Evolutionary conservation across 2,113 vertebrate genomes (phyloP), one percentile per base, ranked within the genome.

Genomic region (Labeo catla): DNA sequence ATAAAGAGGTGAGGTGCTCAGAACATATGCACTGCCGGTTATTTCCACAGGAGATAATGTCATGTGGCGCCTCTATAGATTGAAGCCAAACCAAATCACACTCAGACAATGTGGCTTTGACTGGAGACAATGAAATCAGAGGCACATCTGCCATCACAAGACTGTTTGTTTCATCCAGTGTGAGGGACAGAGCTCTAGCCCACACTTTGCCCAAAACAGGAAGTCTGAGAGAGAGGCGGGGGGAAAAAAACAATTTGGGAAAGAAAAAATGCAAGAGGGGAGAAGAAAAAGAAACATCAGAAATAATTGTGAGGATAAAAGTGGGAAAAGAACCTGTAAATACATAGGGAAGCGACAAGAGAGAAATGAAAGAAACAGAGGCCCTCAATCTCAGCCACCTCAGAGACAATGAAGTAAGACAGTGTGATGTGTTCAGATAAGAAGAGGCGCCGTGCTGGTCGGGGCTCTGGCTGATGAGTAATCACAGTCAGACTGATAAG

Each of bases 341-440:
- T 21, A 57, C 4, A 13, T 8, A 52, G 45, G 19, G 34, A 36
- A 7, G 23, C 21, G 52, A 39, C 21, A 47, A 11, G 28, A 66
- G 16, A 49, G 13, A 45, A 68, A 49, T 66, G 4, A 50, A 65
- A 54, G 10, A 79, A 79, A 79, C 52, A 59, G 77, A 21, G 36
- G 21, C 43, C 6, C 36, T 76, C 73, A 28, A 36, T 77, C 76
- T 77, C n/a, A 81, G 79, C 43, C 59, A 81, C 79, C 39, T 65
- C 59, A 49, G 59, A 63, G 79, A 66, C n/a, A 81, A 65, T 50
- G 79, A 92, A 91, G 90, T 92, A 93, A 92, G 91, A 93, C 91
- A 93, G 90, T 93, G 91, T 49, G 93, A 95, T 94, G 91, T 89
- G 91, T 89, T 68, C 85, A 86, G 93, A 93, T 94, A 94, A 95